Evolutionary conservation across 2,888 invertebrate genomes (phyloP).

Genomic region (Ophonus ardosiacus): DNA sequence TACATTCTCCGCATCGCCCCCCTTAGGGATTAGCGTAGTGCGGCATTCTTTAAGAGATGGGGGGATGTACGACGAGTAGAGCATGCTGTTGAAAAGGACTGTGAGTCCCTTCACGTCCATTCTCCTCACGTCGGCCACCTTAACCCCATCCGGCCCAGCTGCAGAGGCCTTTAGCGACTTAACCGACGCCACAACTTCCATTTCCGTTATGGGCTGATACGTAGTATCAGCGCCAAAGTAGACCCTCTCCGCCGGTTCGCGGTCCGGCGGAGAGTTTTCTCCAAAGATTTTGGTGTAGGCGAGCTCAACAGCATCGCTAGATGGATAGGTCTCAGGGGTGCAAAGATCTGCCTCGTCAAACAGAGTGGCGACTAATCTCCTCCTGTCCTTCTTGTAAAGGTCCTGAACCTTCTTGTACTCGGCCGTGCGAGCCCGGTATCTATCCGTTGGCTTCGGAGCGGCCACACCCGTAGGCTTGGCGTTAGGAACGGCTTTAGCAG

Average conservation of each 20-base stretch:
- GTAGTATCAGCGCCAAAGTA: not conserved
- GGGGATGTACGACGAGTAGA: too few species aligned
- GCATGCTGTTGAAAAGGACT: not conserved
- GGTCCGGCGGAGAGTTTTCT: not conserved
- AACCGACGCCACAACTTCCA: not conserved
- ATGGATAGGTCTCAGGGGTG: not conserved
- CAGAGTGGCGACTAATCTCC: not conserved
- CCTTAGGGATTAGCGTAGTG: too few species aligned
- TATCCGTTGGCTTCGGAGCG: not conserved
- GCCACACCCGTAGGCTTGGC: too few species aligned
- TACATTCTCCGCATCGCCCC: too few species aligned
- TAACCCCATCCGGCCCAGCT: not conserved
- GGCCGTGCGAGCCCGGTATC: not conserved
- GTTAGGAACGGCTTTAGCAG: too few species aligned
- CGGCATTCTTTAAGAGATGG: too few species aligned
- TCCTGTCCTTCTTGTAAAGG: not conserved
- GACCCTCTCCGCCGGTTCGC: not conserved
- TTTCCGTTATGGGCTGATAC: not conserved
- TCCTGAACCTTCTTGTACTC: not conserved
- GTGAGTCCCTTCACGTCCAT: not conserved
- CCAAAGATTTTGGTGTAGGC: not conserved
- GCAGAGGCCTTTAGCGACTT: not conserved
- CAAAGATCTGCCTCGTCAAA: not conserved
- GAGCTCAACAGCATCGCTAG: not conserved
- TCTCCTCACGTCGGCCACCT: not conserved